phyloP scores from a whole-genome alignment of 1,140 invertebrate species.

The Latrodectus geometricus region DNA sequence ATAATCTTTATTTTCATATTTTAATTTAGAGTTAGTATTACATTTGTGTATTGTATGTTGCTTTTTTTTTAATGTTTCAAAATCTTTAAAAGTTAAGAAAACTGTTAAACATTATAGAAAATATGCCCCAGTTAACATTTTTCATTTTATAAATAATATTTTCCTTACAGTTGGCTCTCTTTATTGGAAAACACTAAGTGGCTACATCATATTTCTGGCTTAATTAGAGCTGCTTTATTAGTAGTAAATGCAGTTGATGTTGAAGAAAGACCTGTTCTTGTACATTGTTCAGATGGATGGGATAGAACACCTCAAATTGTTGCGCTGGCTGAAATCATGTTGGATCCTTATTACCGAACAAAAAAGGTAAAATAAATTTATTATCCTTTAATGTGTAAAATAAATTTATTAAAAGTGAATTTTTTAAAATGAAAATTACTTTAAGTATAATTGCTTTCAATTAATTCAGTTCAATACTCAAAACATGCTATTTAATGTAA shows the following conservation, averaged over 20 bases:
- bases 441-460: too few relatives aligned
- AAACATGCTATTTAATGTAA: too few relatives aligned
- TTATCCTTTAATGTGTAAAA: background rate
- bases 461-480: background rate
- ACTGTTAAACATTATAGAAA: too few relatives aligned
- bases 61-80: too few relatives aligned
- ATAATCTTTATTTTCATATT: too few relatives aligned
- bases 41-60: too few relatives aligned
- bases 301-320: slow-evolving; percentile 96
- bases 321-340: slow-evolving; percentile 87
- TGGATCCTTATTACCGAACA: slow-evolving; percentile 94
- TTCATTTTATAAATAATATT: background rate
- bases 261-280: slow-evolving; percentile 89
- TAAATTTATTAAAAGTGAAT: background rate
- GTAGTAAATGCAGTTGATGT: slow-evolving; percentile 84
- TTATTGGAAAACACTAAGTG: slow-evolving; percentile 88
- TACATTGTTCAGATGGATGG: slow-evolving; percentile 98
- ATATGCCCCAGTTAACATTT: too few relatives aligned
- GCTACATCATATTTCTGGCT: slow-evolving; percentile 87
- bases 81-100: too few relatives aligned
- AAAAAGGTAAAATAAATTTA: slow-evolving; percentile 76
- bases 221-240: slow-evolving; percentile 82
- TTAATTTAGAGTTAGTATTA: too few relatives aligned
- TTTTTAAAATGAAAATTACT: background rate
- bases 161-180: slow-evolving; percentile 82